Conservation (phyloP, 1,140 invertebrate genomes). For the Drosophila mauritiana region DNA sequence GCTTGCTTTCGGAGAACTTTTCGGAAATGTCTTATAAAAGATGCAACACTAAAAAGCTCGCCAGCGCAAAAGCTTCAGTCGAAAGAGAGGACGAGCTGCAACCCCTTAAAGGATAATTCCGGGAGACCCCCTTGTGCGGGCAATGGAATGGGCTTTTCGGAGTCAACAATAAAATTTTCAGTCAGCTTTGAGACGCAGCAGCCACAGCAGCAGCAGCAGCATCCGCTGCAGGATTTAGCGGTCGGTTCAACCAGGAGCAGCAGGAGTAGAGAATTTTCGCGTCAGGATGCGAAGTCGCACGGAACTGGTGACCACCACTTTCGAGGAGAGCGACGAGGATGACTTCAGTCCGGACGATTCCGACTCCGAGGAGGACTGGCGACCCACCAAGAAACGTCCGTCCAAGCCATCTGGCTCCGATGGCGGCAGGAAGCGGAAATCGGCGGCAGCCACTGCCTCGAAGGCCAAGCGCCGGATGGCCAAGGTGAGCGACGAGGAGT, state of each 20-base stretch:
- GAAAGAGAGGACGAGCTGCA: conserved; percentile 42
- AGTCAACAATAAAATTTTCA: conserved; percentile 70
- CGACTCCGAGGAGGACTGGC: conserved; percentile 84
- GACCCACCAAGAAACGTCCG: conserved; percentile 73
- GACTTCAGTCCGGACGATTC: conserved; percentile 78
- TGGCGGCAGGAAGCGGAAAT: conserved; percentile 64
- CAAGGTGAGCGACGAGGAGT: conserved; percentile 68
- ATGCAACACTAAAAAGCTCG: conserved; percentile 52
- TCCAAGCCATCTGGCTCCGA: conserved; percentile 54
- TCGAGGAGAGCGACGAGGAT: conserved; percentile 82
- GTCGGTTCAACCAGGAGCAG: conserved; percentile 12
- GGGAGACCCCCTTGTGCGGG: conserved; percentile 37
- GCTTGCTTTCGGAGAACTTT: conserved; percentile 23
- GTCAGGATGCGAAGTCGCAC: conserved; percentile 80
- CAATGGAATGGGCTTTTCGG: conserved; percentile 30
- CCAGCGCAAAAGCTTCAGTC: conserved; percentile 1
- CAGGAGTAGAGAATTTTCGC: conserved; percentile 26
- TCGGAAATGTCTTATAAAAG: conserved; percentile 19
- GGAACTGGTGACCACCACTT: conserved; percentile 82
- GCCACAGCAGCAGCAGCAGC: conserved; percentile 29
- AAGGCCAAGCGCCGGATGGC: conserved; percentile 62
- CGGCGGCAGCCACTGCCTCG: conserved; percentile 19
- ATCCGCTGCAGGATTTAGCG: conserved; percentile 24
- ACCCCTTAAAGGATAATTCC: conserved; percentile 33
- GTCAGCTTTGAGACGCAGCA: conserved; percentile 50